These are phyloP conservation scores for Meiosimyza decipiens DNA, from an alignment of 2,888 invertebrate genomes.

Conservation along the genomic window DNA sequence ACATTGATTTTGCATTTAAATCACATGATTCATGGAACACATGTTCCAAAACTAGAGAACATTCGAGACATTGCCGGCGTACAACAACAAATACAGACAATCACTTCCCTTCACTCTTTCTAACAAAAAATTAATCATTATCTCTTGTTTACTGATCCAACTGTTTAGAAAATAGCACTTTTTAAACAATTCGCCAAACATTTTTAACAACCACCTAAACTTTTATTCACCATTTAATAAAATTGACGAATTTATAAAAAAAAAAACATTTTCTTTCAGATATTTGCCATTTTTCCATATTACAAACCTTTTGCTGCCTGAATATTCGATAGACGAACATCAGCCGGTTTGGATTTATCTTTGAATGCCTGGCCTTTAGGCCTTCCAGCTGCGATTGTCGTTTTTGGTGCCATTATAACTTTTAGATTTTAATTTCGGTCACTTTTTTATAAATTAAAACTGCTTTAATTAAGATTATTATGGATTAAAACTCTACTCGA, in stretches of 20 bases:
- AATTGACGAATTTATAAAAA: neutral
- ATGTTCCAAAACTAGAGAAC: slow-evolving; percentile 47
- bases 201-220: neutral
- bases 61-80: slow-evolving; percentile 48
- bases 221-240: neutral
- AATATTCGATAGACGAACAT: slow-evolving; percentile 95
- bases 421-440: slow-evolving; percentile 31
- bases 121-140: slow-evolving; percentile 1
- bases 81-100: slow-evolving; percentile 3
- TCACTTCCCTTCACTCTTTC: slow-evolving; percentile 16
- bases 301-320: slow-evolving; percentile 94
- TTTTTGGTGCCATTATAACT: slow-evolving; percentile 63
- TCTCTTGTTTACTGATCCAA: slow-evolving; percentile 33
- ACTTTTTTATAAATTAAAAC: slow-evolving; percentile 30
- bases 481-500: slow-evolving; percentile 38
- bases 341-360: slow-evolving; percentile 93
- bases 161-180: slow-evolving; percentile 25
- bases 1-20: neutral
- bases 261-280: neutral
- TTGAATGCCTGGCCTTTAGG: slow-evolving; percentile 75
- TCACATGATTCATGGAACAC: slow-evolving; percentile 40
- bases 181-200: neutral
- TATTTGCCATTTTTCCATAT: neutral
- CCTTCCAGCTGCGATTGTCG: slow-evolving; percentile 54
- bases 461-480: slow-evolving; percentile 39